Base-by-base conservation (phyloP, 2,797 vertebrate species). In the Enteromius paludinosus region DNA sequence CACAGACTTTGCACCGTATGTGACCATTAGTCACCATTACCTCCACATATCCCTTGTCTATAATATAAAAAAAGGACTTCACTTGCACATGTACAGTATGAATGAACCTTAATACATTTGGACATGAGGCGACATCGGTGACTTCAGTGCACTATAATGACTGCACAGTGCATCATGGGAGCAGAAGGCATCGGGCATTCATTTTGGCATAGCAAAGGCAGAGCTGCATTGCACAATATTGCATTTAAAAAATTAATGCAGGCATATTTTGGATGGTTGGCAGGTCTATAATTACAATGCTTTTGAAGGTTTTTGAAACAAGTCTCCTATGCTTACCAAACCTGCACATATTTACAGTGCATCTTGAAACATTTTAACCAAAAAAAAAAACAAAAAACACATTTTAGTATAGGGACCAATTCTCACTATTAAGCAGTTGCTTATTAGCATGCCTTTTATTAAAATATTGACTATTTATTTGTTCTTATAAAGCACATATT, bases 11-110 rank as follows among this genome's bases (percentile, higher is more conserved):
- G 45, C 71, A 38, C 69, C 2, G 47, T 38, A 30, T 64, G 69
- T 56, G 47, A 68, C 33, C 62, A 82, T 59, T 76, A 69, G 73
- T 76, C 38, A 75, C 62, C 62, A 76, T 69, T 76, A 76, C 10
- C 25, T 30, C n/a, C 25, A 54, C 59, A 66, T 65, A 65, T 23
- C 23, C 17, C 56, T 23, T 43, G 62, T 28, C 61, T 54, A 18
- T 5, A 1, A 61, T 76, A 47, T 28, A 11, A 74, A 47, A 35
- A 43, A 65, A 28, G 4, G 35, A n/a, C 5, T 47, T 30, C 2
- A 71, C n/a, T 7, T 72, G 30, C 15, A n/a, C 5, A 33, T 45
- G 15, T 33, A 54, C 18, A 52, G 49, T 52, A 65, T 47, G 18
- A 66, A 30, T 8, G 35, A 15, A 78, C 20, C 70, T 25, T 43